Percentiles rank a stretch among this genome's conserved stretches.
These are phyloP conservation scores for Dicrostonyx torquatus DNA, from an alignment of 2,797 vertebrate species.

Conservation along the genomic window DNA sequence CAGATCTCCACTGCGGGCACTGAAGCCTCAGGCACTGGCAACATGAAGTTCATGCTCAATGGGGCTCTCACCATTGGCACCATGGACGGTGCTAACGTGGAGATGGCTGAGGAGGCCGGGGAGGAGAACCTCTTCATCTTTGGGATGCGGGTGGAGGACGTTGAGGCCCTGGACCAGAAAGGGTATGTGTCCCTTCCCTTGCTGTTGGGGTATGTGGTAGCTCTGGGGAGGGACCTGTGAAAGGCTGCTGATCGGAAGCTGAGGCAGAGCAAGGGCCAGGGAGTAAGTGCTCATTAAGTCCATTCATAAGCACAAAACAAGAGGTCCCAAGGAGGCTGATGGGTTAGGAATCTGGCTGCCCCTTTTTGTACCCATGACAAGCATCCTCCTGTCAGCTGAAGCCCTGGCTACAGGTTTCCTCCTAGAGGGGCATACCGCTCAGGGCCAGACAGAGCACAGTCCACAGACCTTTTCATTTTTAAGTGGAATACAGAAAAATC, in stretches of 20 bases:
- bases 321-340: neutral
- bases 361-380: neutral
- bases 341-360: neutral
- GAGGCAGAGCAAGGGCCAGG: too few species aligned
- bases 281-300: neutral
- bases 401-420: neutral
- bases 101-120: slow-evolving; percentile 93
- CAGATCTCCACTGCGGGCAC: slow-evolving; percentile 94
- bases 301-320: neutral
- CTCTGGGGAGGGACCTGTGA: neutral
- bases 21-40: slow-evolving; percentile 92
- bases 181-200: slow-evolving; percentile 83
- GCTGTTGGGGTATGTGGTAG: neutral
- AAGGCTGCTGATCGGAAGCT: neutral
- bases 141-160: slow-evolving; percentile 91
- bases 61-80: slow-evolving; percentile 93
- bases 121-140: slow-evolving; percentile 94
- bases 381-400: neutral
- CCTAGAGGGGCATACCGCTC: neutral
- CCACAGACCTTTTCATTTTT: neutral
- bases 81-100: slow-evolving; percentile 93
- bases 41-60: slow-evolving; percentile 95
- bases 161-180: slow-evolving; percentile 89
- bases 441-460: neutral
- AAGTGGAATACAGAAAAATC: slow-evolving; percentile 5